phyloP scores from a whole-genome alignment of 1,140 invertebrate genomes.

The Drosophila leontia region DNA sequence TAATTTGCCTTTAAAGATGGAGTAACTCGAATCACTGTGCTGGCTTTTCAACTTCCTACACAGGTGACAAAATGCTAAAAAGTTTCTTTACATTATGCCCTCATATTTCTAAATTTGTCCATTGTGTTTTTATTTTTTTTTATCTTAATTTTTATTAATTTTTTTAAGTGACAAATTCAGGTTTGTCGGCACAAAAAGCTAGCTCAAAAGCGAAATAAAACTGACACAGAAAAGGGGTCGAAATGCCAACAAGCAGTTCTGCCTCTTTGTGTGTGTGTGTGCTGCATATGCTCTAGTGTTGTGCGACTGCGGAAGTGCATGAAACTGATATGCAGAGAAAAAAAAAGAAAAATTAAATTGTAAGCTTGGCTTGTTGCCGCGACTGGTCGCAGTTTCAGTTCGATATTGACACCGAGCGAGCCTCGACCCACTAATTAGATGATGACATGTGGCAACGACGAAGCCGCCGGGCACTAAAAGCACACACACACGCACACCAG shows the following conservation, averaged over 20 bases:
- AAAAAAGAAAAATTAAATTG: constrained; percentile 7
- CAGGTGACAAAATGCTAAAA: neutral
- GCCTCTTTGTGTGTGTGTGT: constrained; percentile 3
- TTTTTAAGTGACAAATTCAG: constrained; percentile 18
- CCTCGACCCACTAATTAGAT: constrained; percentile 57
- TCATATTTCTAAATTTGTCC: constrained; percentile 5
- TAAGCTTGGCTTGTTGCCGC: neutral
- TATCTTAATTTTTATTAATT: neutral
- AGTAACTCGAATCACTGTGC: neutral
- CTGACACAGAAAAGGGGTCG: constrained; percentile 32
- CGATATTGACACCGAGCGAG: constrained; percentile 32
- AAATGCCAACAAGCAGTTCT: constrained; percentile 33
- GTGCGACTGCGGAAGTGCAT: constrained; percentile 52
- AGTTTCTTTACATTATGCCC: neutral
- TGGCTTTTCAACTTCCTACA: too few species aligned
- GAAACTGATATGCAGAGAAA: constrained; percentile 53
- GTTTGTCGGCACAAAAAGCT: constrained; percentile 24
- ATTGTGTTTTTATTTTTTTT: neutral
- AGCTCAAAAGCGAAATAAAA: constrained; percentile 18
- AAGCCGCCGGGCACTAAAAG: constrained; percentile 28
- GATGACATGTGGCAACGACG: constrained; percentile 63
- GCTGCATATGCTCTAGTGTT: constrained; percentile 15
- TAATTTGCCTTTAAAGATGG: neutral
- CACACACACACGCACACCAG: constrained; percentile 7
- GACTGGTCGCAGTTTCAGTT: constrained; percentile 24